Evolutionary conservation across 53 echinoderm and acorn worm species (phyloP), one percentile per base, ranked within the genome.

Genomic region (Holothuria leucospilota): DNA sequence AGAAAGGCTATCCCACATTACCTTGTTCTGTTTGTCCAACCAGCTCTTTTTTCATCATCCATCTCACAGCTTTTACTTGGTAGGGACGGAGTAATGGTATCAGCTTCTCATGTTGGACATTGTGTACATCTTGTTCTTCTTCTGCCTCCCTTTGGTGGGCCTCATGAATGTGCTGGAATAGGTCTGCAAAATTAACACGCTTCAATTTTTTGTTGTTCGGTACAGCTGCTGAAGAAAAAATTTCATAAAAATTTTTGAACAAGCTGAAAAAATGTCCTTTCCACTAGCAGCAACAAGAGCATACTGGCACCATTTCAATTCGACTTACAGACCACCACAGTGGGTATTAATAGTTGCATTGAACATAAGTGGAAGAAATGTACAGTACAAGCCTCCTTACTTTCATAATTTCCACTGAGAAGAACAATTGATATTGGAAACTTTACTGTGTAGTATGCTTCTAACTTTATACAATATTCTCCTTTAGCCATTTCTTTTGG

Each of bases 1-100:
- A 34, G 34, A 34, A 34, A 49, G 49, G 49, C 49, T 49, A 2
- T 49, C 8, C 8, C 11, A 56, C 10, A n/a, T 27, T 82, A 82
- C 82, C 82, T 82, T 39, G 41, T 53, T 71, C 73, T 49, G 42
- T 71, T 53, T 13, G 23, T 39, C 65, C 62, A 53, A 64, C 60
- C 61, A 78, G 73, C 49, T 98, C 99, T 80, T 90, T 98, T 72
- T 65, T 71, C 46, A 93, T 82, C 99, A 98, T 98, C 99, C 99
- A 98, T 62, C 88, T 62, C 23, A 98, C 95, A 0, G 95, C 99
- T 71, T 93, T 88, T 7, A 81, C 77, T 89, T 98, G 99, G 87
- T 98, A 98, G 34, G 90, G 92, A 29, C 99, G 64, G 52, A 98
- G 89, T 26, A 58, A 78, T 4, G 99, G 99, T 15, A 95, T 88